Conservation (phyloP, 53 echinoderm and acorn worm species). For the Arbacia lixula region DNA sequence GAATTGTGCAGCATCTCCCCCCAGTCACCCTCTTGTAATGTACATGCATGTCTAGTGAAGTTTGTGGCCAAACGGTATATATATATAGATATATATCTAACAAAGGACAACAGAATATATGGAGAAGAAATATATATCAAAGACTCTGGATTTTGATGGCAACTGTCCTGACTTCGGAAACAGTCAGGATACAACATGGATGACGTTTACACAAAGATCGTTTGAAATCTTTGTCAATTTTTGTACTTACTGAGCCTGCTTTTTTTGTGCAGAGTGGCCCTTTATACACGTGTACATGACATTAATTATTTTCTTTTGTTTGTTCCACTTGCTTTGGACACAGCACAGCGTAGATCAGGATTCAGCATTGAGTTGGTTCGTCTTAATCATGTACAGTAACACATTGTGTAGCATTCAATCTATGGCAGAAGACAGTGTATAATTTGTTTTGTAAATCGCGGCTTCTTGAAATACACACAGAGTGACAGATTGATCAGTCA, state of each 20-base stretch:
- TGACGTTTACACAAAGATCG: slow-evolving; percentile 10
- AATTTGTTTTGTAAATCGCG: no score
- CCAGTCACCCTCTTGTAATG: slow-evolving; percentile 26
- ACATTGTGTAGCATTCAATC: no score
- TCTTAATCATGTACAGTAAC: no score
- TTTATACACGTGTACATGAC: slow-evolving; percentile 18
- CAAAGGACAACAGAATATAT: slow-evolving; percentile 45
- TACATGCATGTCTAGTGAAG: slow-evolving; percentile 59
- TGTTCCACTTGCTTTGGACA: no score
- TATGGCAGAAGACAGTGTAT: no score
- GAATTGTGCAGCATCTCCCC: slow-evolving; percentile 10
- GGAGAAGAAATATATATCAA: slow-evolving; percentile 42
- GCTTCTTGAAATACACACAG: no score
- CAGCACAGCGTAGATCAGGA: no score
- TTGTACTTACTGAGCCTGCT: slow-evolving; percentile 20
- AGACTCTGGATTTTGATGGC: no score
- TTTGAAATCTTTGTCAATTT: neutral
- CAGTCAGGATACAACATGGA: neutral
- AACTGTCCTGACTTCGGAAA: neutral
- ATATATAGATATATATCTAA: slow-evolving; percentile 15
- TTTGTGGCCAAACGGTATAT: slow-evolving; percentile 49
- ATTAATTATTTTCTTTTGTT: neutral
- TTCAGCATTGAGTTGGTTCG: no score
- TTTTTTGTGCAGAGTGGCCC: slow-evolving; percentile 15
- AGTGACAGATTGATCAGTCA: no score